Base-by-base conservation (phyloP, 2,797 vertebrate species). In the Urocyon cinereoargenteus region DNA sequence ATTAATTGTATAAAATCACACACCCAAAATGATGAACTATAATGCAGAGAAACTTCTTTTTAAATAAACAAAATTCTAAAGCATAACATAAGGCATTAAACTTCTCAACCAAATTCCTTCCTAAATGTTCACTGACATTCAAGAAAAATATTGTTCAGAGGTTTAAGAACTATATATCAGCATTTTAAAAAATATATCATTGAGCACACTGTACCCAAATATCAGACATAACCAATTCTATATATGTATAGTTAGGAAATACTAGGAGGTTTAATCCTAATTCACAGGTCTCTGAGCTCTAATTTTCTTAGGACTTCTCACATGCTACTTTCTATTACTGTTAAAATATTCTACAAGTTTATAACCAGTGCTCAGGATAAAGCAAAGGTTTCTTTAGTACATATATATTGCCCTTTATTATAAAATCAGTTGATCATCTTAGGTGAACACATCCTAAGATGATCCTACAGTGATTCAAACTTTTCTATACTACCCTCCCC, bases 161-260 rank as follows among this genome's bases (percentile, higher is more conserved):
- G 11, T 16, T 40, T 62, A 55, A 94, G 6, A 97, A 96, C 45
- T 92, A 97, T 62, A 31, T 96, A 96, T 94, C 73, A 62, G n/a
- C 85, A 84, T 97, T 88, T 92, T 53, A 22, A 64, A 85, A 84
- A 86, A 93, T 97, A 98, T 98, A 89, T 95, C 77, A 90, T 55
- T 97, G 94, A 97, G 95, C 97, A 92, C 51, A 92, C 15, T 1
- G 16, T 75, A 61, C 49, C 95, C 92, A 98, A 89, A 82, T 97
- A 97, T 94, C 53, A 53, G 77, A 96, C 88, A 92, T 87, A 92
- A 97, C 86, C 96, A 96, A 98, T 97, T 98, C 89, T 36, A 96
- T 45, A 78, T n/a, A 16, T 66, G 4, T 68, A 57, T 66, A 73
- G 84, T 82, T 68, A 36, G 59, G 61, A 94, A 94, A 81, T 82